Evolutionary conservation across 2,797 vertebrate species (phyloP).

Genomic region (Podargus strigoides): DNA sequence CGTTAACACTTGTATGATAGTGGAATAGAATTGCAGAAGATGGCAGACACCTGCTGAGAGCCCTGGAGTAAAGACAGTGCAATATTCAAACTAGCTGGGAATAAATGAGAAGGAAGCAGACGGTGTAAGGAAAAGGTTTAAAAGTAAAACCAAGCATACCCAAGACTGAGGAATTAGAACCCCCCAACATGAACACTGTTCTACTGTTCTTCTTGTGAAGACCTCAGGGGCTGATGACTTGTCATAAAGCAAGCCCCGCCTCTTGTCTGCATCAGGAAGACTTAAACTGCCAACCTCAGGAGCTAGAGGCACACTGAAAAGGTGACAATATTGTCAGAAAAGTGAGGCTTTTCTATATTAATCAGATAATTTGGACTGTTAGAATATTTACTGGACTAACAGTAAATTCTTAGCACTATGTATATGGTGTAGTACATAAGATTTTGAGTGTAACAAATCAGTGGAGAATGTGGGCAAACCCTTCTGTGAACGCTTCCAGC

Average conservation of each 20-base stretch:
- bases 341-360: background rate
- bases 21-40: background rate
- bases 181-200: fast-evolving
- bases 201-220: background rate
- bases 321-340: background rate
- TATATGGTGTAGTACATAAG: background rate
- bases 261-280: background rate
- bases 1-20: background rate
- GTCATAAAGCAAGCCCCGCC: background rate
- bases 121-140: background rate
- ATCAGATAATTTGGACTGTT: background rate
- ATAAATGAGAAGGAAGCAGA: background rate
- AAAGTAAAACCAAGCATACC: background rate
- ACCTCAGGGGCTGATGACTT: background rate
- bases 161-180: background rate
- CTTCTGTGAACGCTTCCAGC: background rate
- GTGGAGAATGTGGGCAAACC: background rate
- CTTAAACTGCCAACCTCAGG: background rate
- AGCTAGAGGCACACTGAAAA: background rate
- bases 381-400: background rate
- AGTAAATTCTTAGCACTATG: background rate
- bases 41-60: background rate
- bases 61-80: background rate
- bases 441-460: background rate
- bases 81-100: background rate